phyloP scores from a whole-genome alignment of 2,113 vertebrate species.

The Terrapene triunguis region DNA sequence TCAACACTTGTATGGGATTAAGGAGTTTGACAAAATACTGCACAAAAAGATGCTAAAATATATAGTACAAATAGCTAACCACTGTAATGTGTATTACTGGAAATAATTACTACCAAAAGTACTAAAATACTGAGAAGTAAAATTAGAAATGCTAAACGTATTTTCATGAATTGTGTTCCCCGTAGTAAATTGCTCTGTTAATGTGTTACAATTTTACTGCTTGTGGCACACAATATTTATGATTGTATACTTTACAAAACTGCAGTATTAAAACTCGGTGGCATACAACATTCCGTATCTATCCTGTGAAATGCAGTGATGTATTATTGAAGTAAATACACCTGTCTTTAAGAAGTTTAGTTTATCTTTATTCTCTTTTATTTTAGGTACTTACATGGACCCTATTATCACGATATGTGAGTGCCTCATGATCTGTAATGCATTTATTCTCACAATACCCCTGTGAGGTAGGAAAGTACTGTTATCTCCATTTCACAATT shows the following conservation, averaged over 20 bases:
- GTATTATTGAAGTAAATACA: slow-evolving; percentile 76
- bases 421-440: background rate
- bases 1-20: slow-evolving; percentile 19
- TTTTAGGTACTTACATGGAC: fast-evolving
- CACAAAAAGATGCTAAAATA: slow-evolving; percentile 9
- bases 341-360: slow-evolving; percentile 13
- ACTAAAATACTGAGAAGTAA: slow-evolving; percentile 14
- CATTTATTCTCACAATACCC: background rate
- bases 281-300: slow-evolving; percentile 59
- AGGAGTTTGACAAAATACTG: background rate
- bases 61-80: slow-evolving; percentile 30
- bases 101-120: slow-evolving; percentile 34
- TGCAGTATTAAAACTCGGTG: slow-evolving; percentile 50
- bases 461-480: background rate
- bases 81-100: slow-evolving; percentile 38
- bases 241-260: slow-evolving; percentile 63
- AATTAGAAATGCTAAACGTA: slow-evolving; percentile 33
- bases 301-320: slow-evolving; percentile 69
- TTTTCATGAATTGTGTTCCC: slow-evolving; percentile 67
- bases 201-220: slow-evolving; percentile 64
- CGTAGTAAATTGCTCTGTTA: slow-evolving; percentile 60
- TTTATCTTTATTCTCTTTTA: background rate
- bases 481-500: background rate
- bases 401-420: background rate
- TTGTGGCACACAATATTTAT: slow-evolving; percentile 70